Percentiles rank a stretch among this genome's conserved stretches.
Evolutionary conservation across 2,888 invertebrate genomes (phyloP).

Genomic region (Campoplex nolae): DNA sequence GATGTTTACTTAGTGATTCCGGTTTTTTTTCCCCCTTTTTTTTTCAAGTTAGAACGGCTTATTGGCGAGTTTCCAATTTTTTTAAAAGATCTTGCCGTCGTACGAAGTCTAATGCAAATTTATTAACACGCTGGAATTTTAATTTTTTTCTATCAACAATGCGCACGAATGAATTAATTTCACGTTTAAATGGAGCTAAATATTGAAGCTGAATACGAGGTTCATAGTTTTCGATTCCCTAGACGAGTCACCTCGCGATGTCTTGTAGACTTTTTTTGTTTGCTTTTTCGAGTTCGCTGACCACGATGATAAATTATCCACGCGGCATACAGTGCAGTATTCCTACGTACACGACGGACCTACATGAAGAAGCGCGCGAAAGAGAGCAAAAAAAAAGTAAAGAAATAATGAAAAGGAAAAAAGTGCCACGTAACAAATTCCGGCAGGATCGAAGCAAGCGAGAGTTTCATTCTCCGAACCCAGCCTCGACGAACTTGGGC

Average conservation of each 20-base stretch:
- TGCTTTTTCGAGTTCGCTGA: slow-evolving; percentile 48
- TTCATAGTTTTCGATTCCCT: slow-evolving; percentile 45
- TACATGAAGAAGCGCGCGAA: slow-evolving; percentile 1
- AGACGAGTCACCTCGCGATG: background rate
- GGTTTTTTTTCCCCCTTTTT: background rate
- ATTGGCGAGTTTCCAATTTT: slow-evolving; percentile 20
- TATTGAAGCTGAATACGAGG: slow-evolving; percentile 40
- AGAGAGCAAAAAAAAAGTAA: slow-evolving; percentile 24
- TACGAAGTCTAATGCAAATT: background rate
- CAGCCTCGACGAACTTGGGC: slow-evolving; percentile 64
- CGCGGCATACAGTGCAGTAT: slow-evolving; percentile 24
- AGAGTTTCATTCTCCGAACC: slow-evolving; percentile 60
- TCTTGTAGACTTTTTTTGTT: background rate
- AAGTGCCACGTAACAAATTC: slow-evolving; percentile 66
- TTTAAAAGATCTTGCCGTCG: background rate
- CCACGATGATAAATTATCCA: slow-evolving; percentile 61
- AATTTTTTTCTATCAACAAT: slow-evolving; percentile 17
- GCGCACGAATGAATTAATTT: slow-evolving; percentile 34
- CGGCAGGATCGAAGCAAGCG: slow-evolving; percentile 48
- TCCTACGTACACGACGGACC: slow-evolving; percentile 16
- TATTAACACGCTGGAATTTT: background rate
- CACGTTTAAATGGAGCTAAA: background rate
- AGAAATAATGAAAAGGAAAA: slow-evolving; percentile 15
- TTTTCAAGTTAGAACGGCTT: background rate
- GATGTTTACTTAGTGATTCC: background rate